These are phyloP conservation scores for Halcyon malimbica DNA, from an alignment of 2,113 vertebrate genomes.

Conservation along the genomic window DNA sequence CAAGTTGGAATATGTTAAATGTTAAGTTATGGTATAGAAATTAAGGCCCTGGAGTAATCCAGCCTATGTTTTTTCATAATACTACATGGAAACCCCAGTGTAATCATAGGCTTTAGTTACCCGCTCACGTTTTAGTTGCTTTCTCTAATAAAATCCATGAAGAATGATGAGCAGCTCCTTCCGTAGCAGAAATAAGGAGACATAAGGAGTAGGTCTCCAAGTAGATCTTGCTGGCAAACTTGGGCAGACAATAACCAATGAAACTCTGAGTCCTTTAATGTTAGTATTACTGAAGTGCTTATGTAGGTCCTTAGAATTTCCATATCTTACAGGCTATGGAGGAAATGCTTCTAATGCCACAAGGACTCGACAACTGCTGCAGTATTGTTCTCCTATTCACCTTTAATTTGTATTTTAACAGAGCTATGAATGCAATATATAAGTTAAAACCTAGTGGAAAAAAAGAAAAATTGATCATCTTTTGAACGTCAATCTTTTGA, in stretches of 20 bases:
- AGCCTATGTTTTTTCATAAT: background rate
- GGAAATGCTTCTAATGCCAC: background rate
- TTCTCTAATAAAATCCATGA: background rate
- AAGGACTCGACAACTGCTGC: background rate
- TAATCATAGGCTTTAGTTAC: background rate
- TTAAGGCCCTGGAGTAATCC: background rate
- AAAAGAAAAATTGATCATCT: background rate
- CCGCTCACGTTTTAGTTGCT: background rate
- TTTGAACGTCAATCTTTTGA: background rate
- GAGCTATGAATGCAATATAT: background rate
- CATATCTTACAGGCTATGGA: background rate
- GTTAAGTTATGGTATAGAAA: background rate
- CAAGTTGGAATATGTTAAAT: background rate
- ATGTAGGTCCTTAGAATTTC: background rate
- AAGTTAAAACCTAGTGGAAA: background rate
- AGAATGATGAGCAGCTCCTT: background rate
- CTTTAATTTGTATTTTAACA: constrained; percentile 35
- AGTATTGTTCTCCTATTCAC: background rate
- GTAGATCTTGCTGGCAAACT: background rate
- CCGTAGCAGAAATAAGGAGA: background rate
- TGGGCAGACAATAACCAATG: background rate
- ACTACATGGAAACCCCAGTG: background rate
- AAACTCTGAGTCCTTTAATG: background rate
- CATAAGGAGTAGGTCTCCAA: background rate
- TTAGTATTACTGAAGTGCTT: background rate